These are phyloP conservation scores for Antigone vipio DNA, from an alignment of 2,113 vertebrate species.

Conservation along the genomic window DNA sequence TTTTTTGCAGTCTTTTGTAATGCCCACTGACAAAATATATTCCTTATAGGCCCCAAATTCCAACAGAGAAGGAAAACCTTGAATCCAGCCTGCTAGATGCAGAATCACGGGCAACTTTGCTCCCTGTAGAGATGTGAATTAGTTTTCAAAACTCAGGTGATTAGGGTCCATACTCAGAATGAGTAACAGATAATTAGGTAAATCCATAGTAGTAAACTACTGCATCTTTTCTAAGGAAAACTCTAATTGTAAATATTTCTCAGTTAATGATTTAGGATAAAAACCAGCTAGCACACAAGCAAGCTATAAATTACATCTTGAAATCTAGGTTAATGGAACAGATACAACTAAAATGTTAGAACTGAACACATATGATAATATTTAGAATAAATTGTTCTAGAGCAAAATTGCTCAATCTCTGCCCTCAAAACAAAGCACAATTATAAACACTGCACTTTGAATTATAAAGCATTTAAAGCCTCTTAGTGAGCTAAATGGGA, in stretches of 20 bases:
- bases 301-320: background rate
- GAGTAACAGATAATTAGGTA: background rate
- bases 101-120: background rate
- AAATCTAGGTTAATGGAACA: background rate
- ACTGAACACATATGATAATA: background rate
- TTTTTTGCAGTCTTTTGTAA: background rate
- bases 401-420: background rate
- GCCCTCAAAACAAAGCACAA: background rate
- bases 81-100: background rate
- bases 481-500: slow-evolving; percentile 1
- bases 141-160: background rate
- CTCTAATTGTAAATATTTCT: background rate
- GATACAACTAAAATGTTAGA: background rate
- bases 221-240: background rate
- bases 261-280: background rate
- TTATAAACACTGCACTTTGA: background rate
- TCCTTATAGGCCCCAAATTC: background rate
- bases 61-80: background rate
- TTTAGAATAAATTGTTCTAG: background rate
- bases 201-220: background rate
- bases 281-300: background rate
- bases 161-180: background rate
- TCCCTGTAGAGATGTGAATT: background rate
- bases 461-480: background rate
- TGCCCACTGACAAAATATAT: background rate